Base-by-base conservation (phyloP, 2,113 vertebrate genomes). In the Sialia sialis region DNA sequence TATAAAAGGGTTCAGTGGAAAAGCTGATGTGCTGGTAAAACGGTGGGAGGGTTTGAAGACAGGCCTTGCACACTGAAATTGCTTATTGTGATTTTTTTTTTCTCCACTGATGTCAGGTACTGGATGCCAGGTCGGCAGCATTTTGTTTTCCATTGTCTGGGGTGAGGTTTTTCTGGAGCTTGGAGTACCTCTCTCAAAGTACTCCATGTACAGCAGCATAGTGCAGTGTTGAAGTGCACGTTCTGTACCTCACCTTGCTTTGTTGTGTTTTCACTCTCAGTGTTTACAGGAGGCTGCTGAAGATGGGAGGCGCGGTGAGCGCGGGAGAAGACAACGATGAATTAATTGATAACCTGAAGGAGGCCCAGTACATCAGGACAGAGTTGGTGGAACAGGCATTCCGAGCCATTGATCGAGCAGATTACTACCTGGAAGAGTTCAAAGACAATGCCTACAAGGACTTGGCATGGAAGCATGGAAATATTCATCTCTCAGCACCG, bases 401-500 rank as follows among this genome's bases (percentile, higher is more conserved):
- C 88, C 96, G 99, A 59, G 99, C 99, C 60, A 98, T 99, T 1
- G 99, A 99, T 93, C 97, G 99, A 4, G 99, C 99, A 2, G 99
- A 99, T 96, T 99, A 99, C 80, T 99, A 99, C 94, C 98, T 99
- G 73, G 99, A 99, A n/a, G 99, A 99, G 74, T 99, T 99, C 95
- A 98, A 99, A 88, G 99, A 99, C 90, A 99, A 98, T n/a, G 99
- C 99, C 6, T 99, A 99, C 82, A 99, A 99, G 97, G 99, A 99
- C 89, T 94, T 99, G 97, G 99, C 99, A 0, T 99, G 99, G 99
- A 98, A 99, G 30, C 99, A 99, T 55, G 99, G 99, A 5, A 99
- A 99, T 97, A 99, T 99, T 96, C 99, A 99, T 87, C 98, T 99
- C 46, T 99, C 99, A 2, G 99, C 99, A 23, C 99, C 99, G 0